phyloP scores from a whole-genome alignment of 2,888 invertebrate genomes.

The Nyleta sp. region DNA sequence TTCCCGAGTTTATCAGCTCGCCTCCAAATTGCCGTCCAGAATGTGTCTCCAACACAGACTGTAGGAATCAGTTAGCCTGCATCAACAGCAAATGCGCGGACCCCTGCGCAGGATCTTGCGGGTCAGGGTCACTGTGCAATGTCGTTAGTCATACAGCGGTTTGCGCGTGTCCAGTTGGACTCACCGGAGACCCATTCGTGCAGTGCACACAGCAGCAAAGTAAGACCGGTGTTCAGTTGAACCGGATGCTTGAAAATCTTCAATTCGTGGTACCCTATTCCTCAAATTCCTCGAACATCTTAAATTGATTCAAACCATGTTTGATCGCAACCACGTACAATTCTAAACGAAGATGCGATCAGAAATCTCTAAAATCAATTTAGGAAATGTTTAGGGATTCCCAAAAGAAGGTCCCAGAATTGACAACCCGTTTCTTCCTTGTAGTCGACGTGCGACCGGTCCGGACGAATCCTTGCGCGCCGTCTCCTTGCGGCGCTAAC shows the following conservation, averaged over 20 bases:
- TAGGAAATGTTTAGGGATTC: too few relatives aligned
- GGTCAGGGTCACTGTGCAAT: conserved; percentile 83
- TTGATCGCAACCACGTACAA: too few relatives aligned
- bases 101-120: conserved; percentile 82
- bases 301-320: too few relatives aligned
- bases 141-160: conserved; percentile 82
- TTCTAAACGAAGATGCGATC: too few relatives aligned
- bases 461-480: conserved; percentile 85
- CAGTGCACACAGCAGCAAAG: conserved; percentile 31
- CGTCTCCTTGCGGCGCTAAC: conserved; percentile 90
- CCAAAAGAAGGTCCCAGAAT: too few relatives aligned
- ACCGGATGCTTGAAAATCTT: too few relatives aligned
- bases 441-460: conserved; percentile 76
- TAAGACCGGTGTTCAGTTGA: conserved; percentile 1
- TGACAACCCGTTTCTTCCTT: conserved; percentile 80
- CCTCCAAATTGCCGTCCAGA: conserved; percentile 83
- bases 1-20: conserved; percentile 83
- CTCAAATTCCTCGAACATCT: too few relatives aligned
- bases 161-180: conserved; percentile 86
- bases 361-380: neutral
- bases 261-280: too few relatives aligned
- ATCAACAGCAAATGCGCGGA: conserved; percentile 82
- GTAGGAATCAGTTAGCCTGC: conserved; percentile 82
- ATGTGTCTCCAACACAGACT: conserved; percentile 83
- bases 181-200: conserved; percentile 89